A percentile compares a stretch with the other conserved stretches of the same genome.
phyloP scores from a whole-genome alignment of 2,113 vertebrate genomes.

The Mesoclemmys tuberculata region DNA sequence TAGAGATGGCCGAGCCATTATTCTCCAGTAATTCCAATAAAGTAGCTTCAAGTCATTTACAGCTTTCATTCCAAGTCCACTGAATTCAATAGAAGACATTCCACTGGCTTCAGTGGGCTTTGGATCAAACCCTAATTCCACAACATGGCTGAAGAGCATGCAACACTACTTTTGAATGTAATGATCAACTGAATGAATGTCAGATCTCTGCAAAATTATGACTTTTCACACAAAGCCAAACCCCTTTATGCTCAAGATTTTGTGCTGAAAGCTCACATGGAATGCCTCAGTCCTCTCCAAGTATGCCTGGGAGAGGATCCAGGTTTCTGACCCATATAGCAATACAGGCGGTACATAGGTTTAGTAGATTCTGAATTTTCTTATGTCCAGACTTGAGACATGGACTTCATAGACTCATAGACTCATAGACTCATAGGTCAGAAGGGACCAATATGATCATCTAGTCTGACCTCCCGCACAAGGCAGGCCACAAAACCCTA shows the following conservation, averaged over 20 bases:
- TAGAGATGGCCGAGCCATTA: slow-evolving; percentile 19
- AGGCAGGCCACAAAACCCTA: too few relatives aligned
- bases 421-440: too few relatives aligned
- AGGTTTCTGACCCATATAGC: not conserved
- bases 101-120: not conserved
- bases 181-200: not conserved
- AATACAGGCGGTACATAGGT: not conserved
- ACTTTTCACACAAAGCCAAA: not conserved
- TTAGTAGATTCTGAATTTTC: not conserved
- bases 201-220: not conserved
- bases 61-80: not conserved
- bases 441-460: too few relatives aligned
- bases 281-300: not conserved
- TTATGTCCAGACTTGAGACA: not conserved
- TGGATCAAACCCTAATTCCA: not conserved
- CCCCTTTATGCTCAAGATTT: not conserved
- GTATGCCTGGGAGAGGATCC: not conserved
- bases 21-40: not conserved
- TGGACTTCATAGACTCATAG: too few relatives aligned
- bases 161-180: not conserved
- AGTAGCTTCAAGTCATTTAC: not conserved
- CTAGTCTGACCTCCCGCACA: too few relatives aligned
- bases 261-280: not conserved
- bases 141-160: not conserved
- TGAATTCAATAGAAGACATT: not conserved